Evolutionary conservation across 2,113 vertebrate species (phyloP).

Genomic region (Mastomys natalensis): DNA sequence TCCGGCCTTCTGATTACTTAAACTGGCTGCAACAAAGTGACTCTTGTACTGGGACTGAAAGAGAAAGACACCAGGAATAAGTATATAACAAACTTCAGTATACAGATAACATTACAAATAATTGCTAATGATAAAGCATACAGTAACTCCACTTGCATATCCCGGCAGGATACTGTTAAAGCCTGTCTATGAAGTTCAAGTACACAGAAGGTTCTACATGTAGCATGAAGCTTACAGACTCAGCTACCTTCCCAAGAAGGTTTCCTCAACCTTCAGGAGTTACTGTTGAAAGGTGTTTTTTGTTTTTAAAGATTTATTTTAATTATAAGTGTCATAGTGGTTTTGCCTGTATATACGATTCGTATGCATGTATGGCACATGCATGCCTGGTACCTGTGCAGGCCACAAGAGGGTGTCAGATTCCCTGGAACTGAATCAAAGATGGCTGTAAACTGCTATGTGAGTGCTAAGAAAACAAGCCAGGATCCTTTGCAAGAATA

Average conservation of each 20-base stretch:
- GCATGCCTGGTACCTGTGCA: background rate
- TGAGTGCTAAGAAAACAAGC: background rate
- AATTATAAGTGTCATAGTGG: too few species aligned
- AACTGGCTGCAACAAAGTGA: slow-evolving; percentile 97
- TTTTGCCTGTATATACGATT: background rate
- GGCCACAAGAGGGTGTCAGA: background rate
- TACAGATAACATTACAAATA: background rate
- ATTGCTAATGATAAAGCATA: background rate
- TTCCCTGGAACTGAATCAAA: background rate
- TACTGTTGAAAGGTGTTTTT: background rate
- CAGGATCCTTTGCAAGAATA: background rate
- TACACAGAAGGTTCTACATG: background rate
- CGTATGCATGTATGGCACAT: background rate
- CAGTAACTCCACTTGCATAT: background rate
- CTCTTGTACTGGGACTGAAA: slow-evolving; percentile 97
- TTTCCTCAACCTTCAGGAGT: background rate
- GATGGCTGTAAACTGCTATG: background rate
- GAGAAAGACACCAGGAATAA: slow-evolving; percentile 17
- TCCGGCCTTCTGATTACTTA: slow-evolving; percentile 94
- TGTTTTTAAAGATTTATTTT: background rate
- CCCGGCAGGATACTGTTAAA: background rate
- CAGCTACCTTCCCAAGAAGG: background rate
- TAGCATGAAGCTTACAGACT: background rate
- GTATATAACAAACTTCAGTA: slow-evolving; percentile 4
- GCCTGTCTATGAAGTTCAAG: background rate